These are phyloP conservation scores for Halocynthia roretzi DNA, from an alignment of 23 tunicate species.

Conservation along the genomic window DNA sequence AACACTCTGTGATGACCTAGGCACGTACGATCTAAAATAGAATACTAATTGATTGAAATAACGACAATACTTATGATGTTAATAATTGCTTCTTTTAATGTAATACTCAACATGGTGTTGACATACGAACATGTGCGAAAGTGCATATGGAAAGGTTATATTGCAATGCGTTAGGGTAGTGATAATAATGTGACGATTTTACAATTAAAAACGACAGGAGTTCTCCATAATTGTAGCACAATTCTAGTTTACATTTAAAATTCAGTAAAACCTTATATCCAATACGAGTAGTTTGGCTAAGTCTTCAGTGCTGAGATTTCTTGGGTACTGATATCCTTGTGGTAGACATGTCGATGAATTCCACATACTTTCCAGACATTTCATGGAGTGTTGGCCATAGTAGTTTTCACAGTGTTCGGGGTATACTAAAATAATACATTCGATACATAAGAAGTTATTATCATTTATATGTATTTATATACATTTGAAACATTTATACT, in stretches of 20 bases:
- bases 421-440: conserved; percentile 1
- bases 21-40: no score
- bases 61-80: no score
- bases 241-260: no score
- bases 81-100: no score
- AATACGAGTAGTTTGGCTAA: neutral
- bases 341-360: neutral
- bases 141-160: neutral
- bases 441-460: neutral
- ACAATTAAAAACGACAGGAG: neutral
- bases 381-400: neutral
- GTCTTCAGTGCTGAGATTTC: neutral
- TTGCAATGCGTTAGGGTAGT: neutral
- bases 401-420: conserved; percentile 8
- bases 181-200: neutral
- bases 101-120: no score
- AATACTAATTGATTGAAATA: no score
- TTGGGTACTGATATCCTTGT: neutral
- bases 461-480: neutral
- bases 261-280: neutral
- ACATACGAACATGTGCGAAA: neutral
- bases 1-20: no score
- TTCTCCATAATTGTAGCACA: neutral
- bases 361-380: conserved; percentile 12
- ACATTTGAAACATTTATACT: neutral